Evolutionary conservation across 2,113 vertebrate species (phyloP), one percentile per base, ranked within the genome.

Genomic region (Nothocercus nigrocapillus): DNA sequence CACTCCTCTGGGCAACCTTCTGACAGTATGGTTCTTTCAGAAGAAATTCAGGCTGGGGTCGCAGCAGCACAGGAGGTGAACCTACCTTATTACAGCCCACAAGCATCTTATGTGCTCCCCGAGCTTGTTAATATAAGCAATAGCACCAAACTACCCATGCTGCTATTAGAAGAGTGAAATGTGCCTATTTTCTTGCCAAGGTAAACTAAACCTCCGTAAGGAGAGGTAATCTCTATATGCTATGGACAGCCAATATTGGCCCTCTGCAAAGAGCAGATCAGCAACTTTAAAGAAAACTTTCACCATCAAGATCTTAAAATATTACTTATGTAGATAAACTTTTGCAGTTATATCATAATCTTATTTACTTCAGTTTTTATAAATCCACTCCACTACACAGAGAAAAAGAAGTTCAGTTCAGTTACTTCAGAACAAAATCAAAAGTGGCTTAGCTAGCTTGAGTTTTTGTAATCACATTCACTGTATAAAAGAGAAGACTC

Each of bases 81-180:
- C 11, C n/a, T 30, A 38, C 27, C 30, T 2, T 34, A 68, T 17
- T 45, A 42, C 34, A 58, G 34, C 30, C 56, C 2, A 0, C 27
- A 44, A 67, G 74, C 58, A 72, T 15, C 21, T 72, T 21, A 34
- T 2, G 28, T 56, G 45, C 32, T 56, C 32, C 20, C 13, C 11
- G 11, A 56, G 18, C 34, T 38, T 47, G 27, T 7, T 24, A 47
- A 40, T 1, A 7, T 44, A 27, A 22, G 28, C 36, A 15, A 13
- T 1, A 36, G 42, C 5, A 7, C 24, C 68, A 47, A 44, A 42
- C 0, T 3, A 80, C 18, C 9, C 51, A 19, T 13, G 36, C 36
- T 53, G 16, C 17, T 63, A 42, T 47, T 18, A 47, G 51, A 66
- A 45, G 10, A 5, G 15, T 40, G 56, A 64, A 66, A 68, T 2